Base-by-base conservation (phyloP, 1,140 invertebrate species). In the Lepidotrigona ventralis region DNA sequence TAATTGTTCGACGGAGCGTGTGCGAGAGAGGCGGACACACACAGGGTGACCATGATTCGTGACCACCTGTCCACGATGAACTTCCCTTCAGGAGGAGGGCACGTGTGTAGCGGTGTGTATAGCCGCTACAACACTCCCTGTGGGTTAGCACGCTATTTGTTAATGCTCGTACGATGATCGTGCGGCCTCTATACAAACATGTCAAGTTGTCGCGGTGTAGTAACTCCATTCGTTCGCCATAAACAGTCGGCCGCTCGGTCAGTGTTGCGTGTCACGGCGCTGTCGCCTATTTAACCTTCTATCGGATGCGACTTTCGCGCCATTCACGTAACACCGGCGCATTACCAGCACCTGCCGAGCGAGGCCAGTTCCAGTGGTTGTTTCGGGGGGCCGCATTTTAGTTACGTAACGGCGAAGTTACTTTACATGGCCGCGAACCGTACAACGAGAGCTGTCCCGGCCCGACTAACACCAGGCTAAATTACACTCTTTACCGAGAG, bases 121-220 rank as follows among this genome's bases (percentile, higher is more conserved):
- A 79, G 84, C 33, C 33, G 33, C 33, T 3, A 33, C 53, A n/a
- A 75, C 81, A 78, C 85, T 82, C 82, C 86, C 85, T 84, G 78
- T 60, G 84, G 84, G 84, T 77, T 46, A 90, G 81, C 85, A 78
- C 70, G 82, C 86, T 91, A 88, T 88, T 88, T 85, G 86, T 88
- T 88, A 88, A 88, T 87, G 86, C 84, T 86, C 72, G 81, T 83
- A 88, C 85, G 85, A 89, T 87, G 89, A 91, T 89, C 91, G 86
- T 89, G 90, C 85, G 88, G 90, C 88, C 89, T 92, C 89, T 91
- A 89, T 92, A 91, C 91, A 92, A 92, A 92, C 92, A 91, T 91
- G 92, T 92, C 92, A 92, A 91, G 89, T 92, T 92, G 91, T 92
- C 92, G 91, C 89, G 81, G 88, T 84, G 83, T 88, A 88, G 90